Evolutionary conservation across 2,113 vertebrate species (phyloP).

Genomic region (Desmodus rotundus): DNA sequence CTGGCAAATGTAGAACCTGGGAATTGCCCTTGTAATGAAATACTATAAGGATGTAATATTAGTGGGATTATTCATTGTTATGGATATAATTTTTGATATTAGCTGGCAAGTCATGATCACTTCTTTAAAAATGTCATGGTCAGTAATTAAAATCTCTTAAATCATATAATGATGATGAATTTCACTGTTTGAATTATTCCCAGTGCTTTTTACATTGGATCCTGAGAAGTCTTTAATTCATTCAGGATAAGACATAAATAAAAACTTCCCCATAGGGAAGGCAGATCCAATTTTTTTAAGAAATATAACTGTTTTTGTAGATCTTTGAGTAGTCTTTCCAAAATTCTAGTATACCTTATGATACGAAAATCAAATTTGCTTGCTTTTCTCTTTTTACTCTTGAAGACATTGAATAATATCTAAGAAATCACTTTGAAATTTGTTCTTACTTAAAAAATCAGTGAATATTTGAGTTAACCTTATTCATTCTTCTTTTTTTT

Average conservation of each 20-base stretch:
- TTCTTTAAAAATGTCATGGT: conserved; percentile 39
- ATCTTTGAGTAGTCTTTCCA: background rate
- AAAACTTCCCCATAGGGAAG: background rate
- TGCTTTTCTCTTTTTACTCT: background rate
- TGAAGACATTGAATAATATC: background rate
- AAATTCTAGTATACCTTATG: background rate
- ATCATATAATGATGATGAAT: conserved; percentile 11
- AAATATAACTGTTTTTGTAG: background rate
- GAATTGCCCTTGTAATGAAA: background rate
- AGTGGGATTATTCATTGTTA: background rate
- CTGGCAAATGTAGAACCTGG: background rate
- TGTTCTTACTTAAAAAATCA: background rate
- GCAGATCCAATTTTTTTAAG: background rate
- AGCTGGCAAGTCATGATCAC: background rate
- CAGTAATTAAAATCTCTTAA: background rate
- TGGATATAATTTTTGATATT: background rate
- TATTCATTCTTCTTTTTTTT: background rate
- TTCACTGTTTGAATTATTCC: conserved; percentile 18
- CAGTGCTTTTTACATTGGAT: background rate
- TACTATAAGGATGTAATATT: background rate
- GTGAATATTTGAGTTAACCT: background rate
- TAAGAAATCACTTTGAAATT: background rate
- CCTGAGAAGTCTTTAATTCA: conserved; percentile 26
- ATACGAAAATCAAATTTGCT: background rate
- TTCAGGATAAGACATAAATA: background rate